Conservation (phyloP, 2,113 vertebrate species). For the human (Homo sapiens) region GRCh38 chr20:14054501-14055000, state of each 20-base stretch:
- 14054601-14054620: neutral
- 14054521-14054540: neutral
- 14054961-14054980: neutral
- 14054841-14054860: constrained; percentile 34
- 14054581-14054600: neutral
- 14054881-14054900: neutral
- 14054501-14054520: neutral
- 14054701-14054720: neutral
- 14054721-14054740: neutral
- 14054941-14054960: neutral
- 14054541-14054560: neutral
- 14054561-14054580: neutral
- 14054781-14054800: neutral
- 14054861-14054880: neutral
- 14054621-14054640: neutral
- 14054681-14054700: neutral
- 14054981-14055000: neutral
- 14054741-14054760: neutral
- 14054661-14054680: neutral
- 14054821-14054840: neutral
- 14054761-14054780: neutral
- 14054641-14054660: neutral
- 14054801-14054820: neutral
- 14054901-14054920: neutral
- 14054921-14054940: neutral